Evolutionary conservation across 1,140 invertebrate genomes (phyloP), one percentile per base, ranked within the genome.

Genomic region (Drosophila hydei): DNA sequence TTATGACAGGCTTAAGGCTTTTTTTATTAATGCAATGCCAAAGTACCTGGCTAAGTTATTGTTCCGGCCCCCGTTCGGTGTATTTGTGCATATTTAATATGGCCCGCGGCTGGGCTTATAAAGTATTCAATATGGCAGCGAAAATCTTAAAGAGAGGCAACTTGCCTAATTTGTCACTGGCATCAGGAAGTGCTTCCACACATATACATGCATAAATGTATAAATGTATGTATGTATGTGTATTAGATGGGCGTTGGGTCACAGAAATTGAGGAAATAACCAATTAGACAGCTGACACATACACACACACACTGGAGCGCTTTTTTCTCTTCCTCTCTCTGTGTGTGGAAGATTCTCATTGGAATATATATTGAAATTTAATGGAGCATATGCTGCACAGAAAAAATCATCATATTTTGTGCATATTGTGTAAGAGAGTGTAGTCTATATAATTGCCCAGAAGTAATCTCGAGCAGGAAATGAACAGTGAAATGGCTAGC

Each of bases 391-490:
- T 64, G 52, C 27, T 48, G 61, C 43, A 56, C 56, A 11, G 4
- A 18, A 42, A 45, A 45, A 27, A 65, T 52, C 58, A 38, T 38
- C 36, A 42, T 14, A 38, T 25, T 40, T 52, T 27, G 45, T 64
- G 18, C 16, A 21, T 25, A 14, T 33, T 40, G 40, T 23, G 9
- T 42, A 63, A 56, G 60, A 42, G 50, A 14, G 33, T 21, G 14
- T 14, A 38, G 30, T 42, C 36, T 58, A 33, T 23, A 38, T 47
- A 58, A 33, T 55, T 62, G 56, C 70, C 42, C 60, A 71, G 60
- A 75, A 75, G 68, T 75, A 75, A 75, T 75, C 68, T 65, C 60
- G 40, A 60, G 61, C 68, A 71, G 72, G 72, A 75, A 75, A 72
- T 75, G 68, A 75, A 64, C 63, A 72, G 56, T 58, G 40, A 67